These are phyloP conservation scores for Microcebus lehilahytsara DNA, from an alignment of 2,113 vertebrate genomes.

Conservation along the genomic window DNA sequence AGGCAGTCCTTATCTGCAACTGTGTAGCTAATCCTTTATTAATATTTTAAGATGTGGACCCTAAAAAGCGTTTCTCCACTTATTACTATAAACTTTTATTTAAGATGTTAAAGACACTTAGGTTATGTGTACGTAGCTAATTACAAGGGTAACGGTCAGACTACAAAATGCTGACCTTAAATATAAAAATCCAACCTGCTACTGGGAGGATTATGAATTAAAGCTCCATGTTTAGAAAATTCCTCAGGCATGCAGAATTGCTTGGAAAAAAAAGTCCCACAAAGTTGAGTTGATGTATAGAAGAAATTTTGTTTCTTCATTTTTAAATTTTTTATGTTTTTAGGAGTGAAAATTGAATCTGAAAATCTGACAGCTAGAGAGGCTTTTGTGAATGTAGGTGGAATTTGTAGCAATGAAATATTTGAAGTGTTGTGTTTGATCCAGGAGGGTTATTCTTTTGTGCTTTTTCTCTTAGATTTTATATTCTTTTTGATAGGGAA, in stretches of 20 bases:
- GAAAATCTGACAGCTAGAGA: conserved; percentile 47
- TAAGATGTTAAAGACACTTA: neutral
- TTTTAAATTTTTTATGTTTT: neutral
- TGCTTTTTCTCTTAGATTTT: conserved; percentile 52
- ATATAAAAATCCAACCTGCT: conserved; percentile 14
- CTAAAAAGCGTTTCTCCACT: neutral
- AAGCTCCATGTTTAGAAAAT: conserved; percentile 1
- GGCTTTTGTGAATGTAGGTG: conserved; percentile 30
- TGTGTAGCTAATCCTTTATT: neutral
- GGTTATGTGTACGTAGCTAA: neutral
- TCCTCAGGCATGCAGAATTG: neutral
- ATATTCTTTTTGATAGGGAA: conserved; percentile 53
- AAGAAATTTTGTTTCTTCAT: neutral
- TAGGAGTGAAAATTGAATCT: conserved; percentile 44
- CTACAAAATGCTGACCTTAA: neutral
- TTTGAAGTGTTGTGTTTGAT: neutral
- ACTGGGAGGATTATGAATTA: neutral
- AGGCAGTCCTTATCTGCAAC: neutral
- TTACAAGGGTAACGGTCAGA: neutral
- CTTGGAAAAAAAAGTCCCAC: neutral
- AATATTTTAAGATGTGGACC: neutral
- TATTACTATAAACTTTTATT: conserved; percentile 13
- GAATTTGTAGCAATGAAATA: neutral
- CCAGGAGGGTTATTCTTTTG: neutral
- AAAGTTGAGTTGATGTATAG: neutral